Conservation (phyloP, 2,797 vertebrate species). For the Microchirus variegatus region DNA sequence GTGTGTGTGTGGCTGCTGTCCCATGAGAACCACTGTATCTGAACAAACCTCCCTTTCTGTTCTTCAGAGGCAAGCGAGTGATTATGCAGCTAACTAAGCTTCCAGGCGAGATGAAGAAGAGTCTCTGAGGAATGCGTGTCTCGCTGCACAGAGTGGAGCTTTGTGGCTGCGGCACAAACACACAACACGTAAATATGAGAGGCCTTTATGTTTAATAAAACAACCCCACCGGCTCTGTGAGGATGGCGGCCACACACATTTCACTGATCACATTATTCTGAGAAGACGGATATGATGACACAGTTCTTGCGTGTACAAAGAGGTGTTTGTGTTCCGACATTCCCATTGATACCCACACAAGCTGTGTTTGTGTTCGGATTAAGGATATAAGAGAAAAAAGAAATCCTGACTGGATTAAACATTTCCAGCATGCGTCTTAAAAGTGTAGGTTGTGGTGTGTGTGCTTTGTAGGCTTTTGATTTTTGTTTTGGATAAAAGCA, state of each 20-base stretch:
- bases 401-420: not conserved
- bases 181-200: conserved; percentile 21
- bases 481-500: not conserved
- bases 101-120: conserved; percentile 46
- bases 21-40: conserved; percentile 45
- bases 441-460: too few relatives aligned
- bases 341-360: too few relatives aligned
- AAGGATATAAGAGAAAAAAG: not conserved
- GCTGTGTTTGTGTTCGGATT: conserved; percentile 6
- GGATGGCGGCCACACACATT: not conserved
- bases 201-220: conserved; percentile 31
- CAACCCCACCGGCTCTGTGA: conserved; percentile 10
- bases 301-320: too few relatives aligned
- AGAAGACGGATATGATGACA: not conserved
- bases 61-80: conserved; percentile 50
- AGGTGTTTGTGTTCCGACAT: too few relatives aligned
- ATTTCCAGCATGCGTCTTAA: not conserved
- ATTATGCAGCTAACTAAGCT: conserved; percentile 68
- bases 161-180: conserved; percentile 42
- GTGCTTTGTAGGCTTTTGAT: not conserved
- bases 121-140: conserved; percentile 52
- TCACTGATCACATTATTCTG: conserved; percentile 31
- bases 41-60: conserved; percentile 48
- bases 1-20: conserved; percentile 13
- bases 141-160: conserved; percentile 43